Percentiles rank a stretch among this genome's conserved stretches.
Conservation (phyloP, 1,140 invertebrate genomes). For the Periplaneta americana region DNA sequence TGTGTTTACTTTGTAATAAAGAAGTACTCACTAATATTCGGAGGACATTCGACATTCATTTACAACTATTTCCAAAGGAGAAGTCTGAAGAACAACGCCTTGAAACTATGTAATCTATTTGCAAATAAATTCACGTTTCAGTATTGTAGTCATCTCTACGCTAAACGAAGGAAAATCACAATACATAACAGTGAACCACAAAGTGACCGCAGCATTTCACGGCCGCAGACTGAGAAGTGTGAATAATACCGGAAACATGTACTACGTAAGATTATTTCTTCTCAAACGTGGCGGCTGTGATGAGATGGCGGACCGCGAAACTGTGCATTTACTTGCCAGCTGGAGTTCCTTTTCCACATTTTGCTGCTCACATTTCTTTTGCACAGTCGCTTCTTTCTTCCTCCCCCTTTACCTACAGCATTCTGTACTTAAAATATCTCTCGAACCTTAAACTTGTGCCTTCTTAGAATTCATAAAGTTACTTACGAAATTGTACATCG, state of each 20-base stretch:
- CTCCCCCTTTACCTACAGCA: no score
- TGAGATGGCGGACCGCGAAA: not conserved
- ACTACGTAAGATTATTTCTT: no score
- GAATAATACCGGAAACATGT: not conserved
- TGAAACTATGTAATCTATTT: not conserved
- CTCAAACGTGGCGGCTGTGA: not conserved
- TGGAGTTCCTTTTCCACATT: not conserved
- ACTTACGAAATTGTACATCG: no score
- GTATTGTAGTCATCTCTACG: not conserved
- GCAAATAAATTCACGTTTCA: not conserved
- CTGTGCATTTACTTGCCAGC: not conserved
- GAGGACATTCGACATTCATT: no score
- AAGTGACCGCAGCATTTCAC: not conserved
- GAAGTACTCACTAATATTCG: no score
- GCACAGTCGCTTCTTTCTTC: no score
- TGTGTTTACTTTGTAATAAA: no score
- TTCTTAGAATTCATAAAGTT: no score
- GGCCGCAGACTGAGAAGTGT: not conserved
- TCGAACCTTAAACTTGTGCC: no score
- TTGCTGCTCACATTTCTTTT: not conserved
- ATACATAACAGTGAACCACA: not conserved
- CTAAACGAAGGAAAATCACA: not conserved
- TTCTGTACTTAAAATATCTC: no score
- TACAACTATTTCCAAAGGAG: no score
- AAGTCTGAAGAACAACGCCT: not conserved